Percentiles rank a stretch among this genome's conserved stretches.
These are phyloP conservation scores for Phorcus lineatus DNA, from an alignment of 2,888 invertebrate species.

Conservation along the genomic window DNA sequence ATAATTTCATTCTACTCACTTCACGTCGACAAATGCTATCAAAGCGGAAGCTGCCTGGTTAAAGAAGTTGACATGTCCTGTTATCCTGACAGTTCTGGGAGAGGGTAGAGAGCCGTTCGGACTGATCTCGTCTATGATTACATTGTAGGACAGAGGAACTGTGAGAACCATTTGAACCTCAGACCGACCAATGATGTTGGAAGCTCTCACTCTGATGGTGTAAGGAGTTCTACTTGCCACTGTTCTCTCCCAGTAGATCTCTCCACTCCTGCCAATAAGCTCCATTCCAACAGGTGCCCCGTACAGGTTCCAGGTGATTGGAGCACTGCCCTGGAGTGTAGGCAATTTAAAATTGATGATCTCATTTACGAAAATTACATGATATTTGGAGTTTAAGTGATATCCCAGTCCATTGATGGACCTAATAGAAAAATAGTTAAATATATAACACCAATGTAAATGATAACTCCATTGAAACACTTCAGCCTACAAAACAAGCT, in stretches of 20 bases:
- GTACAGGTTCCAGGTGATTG: slow-evolving; percentile 33
- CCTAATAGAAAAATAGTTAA: no score
- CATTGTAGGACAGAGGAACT: slow-evolving; percentile 37
- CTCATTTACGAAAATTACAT: no score
- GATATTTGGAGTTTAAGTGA: no score
- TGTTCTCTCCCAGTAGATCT: slow-evolving; percentile 32
- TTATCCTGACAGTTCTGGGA: slow-evolving; percentile 30
- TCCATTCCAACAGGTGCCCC: slow-evolving; percentile 29
- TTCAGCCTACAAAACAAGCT: no score
- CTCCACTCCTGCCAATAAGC: slow-evolving; percentile 27
- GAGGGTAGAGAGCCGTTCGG: slow-evolving; percentile 26
- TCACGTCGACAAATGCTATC: slow-evolving; percentile 34
- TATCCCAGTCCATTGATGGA: no score
- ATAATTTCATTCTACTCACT: slow-evolving; percentile 6
- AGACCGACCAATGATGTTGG: slow-evolving; percentile 32
- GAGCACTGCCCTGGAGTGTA: slow-evolving; percentile 33
- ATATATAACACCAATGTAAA: no score
- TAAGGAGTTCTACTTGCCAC: slow-evolving; percentile 25
- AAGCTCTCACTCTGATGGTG: slow-evolving; percentile 26
- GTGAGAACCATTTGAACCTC: slow-evolving; percentile 29
- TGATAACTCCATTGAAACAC: no score
- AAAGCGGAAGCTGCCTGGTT: not conserved
- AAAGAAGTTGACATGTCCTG: slow-evolving; percentile 28
- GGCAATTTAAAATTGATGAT: not conserved
- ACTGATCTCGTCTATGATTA: slow-evolving; percentile 1